These are phyloP conservation scores for Brachionus sp. DNA, from an alignment of 1,140 invertebrate genomes.

Conservation along the genomic window DNA sequence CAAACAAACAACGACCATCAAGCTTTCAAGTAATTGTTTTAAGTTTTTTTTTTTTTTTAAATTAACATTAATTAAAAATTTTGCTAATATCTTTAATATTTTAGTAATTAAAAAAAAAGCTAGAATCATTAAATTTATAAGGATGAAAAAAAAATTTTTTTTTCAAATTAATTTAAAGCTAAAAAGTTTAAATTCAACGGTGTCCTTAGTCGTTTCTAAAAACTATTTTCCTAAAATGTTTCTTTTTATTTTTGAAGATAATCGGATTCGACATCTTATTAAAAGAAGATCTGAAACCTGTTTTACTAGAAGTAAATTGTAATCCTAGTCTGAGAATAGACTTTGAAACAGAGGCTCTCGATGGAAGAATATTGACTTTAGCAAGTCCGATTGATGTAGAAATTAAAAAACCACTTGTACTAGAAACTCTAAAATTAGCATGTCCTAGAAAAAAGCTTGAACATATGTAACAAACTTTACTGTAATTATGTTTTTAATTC, in stretches of 20 bases:
- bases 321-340: constrained; percentile 61
- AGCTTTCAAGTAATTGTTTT: constrained; percentile 12
- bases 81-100: too few species aligned
- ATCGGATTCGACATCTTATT: constrained; percentile 81
- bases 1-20: not conserved
- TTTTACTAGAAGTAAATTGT: constrained; percentile 70
- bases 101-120: too few species aligned
- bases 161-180: too few species aligned
- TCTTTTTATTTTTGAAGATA: constrained; percentile 59
- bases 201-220: not conserved
- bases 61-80: too few species aligned
- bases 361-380: constrained; percentile 51
- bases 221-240: not conserved
- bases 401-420: constrained; percentile 52
- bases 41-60: not conserved
- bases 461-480: not conserved
- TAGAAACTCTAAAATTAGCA: constrained; percentile 42
- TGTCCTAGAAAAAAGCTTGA: constrained; percentile 36
- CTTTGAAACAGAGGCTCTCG: constrained; percentile 54
- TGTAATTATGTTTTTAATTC: not conserved
- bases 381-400: constrained; percentile 55
- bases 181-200: too few species aligned
- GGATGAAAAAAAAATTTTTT: too few species aligned
- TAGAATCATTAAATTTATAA: too few species aligned
- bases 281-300: constrained; percentile 77